These are phyloP conservation scores for Sphaerodactylus townsendi DNA, from an alignment of 2,113 vertebrate genomes.

Conservation along the genomic window DNA sequence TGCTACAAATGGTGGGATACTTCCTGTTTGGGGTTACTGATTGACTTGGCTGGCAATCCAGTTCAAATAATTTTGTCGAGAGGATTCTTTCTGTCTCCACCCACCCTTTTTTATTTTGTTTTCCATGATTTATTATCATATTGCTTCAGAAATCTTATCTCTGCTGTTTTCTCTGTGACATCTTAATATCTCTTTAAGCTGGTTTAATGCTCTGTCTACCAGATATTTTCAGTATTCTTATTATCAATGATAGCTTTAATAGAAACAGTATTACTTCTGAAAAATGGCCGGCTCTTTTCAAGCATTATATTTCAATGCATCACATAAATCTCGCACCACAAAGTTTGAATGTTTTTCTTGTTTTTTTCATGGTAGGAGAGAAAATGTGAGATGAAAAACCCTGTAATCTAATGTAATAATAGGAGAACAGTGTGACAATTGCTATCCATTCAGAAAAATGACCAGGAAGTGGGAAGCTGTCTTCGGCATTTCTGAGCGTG, in stretches of 20 bases:
- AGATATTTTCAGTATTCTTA: constrained; percentile 37
- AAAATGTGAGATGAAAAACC: background rate
- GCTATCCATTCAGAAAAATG: background rate
- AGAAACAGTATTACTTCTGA: constrained; percentile 52
- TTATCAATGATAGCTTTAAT: constrained; percentile 59
- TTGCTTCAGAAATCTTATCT: constrained; percentile 49
- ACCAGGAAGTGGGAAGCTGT: background rate
- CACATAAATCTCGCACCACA: background rate
- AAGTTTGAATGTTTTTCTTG: background rate
- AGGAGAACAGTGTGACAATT: too few relatives aligned
- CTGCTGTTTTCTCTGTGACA: constrained; percentile 38
- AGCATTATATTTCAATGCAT: constrained; percentile 24
- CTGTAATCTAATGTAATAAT: background rate
- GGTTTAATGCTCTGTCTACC: constrained; percentile 38
- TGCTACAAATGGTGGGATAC: background rate
- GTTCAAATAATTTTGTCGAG: constrained; percentile 50
- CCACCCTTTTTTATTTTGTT: constrained; percentile 27
- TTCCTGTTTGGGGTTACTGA: constrained; percentile 38
- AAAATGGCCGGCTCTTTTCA: constrained; percentile 54
- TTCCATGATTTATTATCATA: constrained; percentile 37
- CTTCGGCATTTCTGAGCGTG: background rate
- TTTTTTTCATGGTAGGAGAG: background rate
- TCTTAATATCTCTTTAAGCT: constrained; percentile 54
- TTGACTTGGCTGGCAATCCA: constrained; percentile 24
- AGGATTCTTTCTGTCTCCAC: constrained; percentile 10